Evolutionary conservation across 2,113 vertebrate genomes (phyloP).

Genomic region (Solea solea): DNA sequence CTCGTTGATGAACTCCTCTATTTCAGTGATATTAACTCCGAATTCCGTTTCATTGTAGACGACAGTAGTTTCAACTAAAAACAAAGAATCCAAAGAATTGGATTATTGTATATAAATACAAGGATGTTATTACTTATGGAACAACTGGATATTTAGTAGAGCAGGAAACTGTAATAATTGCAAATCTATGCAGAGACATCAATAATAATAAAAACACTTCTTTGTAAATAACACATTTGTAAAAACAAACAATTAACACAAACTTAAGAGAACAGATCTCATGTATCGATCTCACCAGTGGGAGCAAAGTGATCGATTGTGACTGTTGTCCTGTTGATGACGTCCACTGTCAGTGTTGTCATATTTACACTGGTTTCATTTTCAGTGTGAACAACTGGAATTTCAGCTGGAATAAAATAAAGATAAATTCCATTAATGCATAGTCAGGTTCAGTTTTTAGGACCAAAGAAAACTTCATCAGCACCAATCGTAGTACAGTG

Average conservation of each 20-base stretch:
- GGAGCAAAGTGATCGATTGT: slow-evolving; percentile 28
- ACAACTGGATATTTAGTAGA: background rate
- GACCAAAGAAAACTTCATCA: background rate
- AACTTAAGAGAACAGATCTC: background rate
- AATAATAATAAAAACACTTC: background rate
- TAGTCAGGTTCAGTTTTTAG: background rate
- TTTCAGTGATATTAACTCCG: slow-evolving; percentile 24
- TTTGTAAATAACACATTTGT: background rate
- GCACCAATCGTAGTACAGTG: background rate
- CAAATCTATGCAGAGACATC: background rate
- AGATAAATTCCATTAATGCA: background rate
- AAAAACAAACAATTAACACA: background rate
- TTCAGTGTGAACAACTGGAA: background rate
- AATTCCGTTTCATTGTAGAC: slow-evolving; percentile 54
- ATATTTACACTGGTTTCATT: slow-evolving; percentile 31
- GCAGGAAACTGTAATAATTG: background rate
- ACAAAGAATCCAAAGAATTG: background rate
- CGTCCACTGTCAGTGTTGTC: slow-evolving; percentile 18
- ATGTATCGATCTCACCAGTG: slow-evolving; percentile 37
- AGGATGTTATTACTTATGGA: background rate
- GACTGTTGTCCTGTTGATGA: slow-evolving; percentile 35
- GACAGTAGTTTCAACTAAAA: slow-evolving; percentile 39
- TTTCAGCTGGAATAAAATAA: slow-evolving; percentile 39
- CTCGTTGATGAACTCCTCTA: slow-evolving; percentile 43
- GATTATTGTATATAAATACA: background rate